Base-by-base conservation (phyloP, 1,140 invertebrate species). In the Leptinotarsa defecta region DNA sequence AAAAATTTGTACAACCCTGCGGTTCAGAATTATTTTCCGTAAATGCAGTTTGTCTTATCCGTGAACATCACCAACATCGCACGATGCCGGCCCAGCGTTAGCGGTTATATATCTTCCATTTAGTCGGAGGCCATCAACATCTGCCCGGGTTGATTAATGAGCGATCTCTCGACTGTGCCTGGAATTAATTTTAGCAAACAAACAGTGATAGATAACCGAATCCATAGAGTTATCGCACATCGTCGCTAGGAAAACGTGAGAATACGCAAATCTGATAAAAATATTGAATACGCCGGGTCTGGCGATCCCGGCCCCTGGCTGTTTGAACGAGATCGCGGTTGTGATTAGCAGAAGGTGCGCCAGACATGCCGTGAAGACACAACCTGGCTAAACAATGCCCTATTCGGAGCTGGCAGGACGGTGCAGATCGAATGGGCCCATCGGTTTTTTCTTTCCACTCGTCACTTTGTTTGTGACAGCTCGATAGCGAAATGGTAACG, bases 231-330 rank as follows among this genome's bases (percentile, higher is more conserved):
- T 73, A 73, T 73, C 76, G 78, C 80, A 67, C 76, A 79, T 81
- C 77, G 79, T 79, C 76, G 77, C 76, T 80, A 73, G 76, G 78
- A 80, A 74, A 83, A 83, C 81, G 81, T 83, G 81, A 83, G 81
- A 83, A 81, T 81, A 80, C 81, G 81, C 80, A 75, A 83, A 83
- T 83, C 81, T 83, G 81, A 83, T 83, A 83, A 81, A 83, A 81
- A 83, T 80, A 81, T 80, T 79, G 79, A 81, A 81, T 81, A 80
- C 81, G 76, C 75, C 75, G 73, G 61, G 74, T 76, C 79, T 71
- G 72, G 73, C 74, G 67, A 67, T 67, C 73, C 77, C 78, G 70
- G 68, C 79, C 75, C 76, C 67, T 72, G 77, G 73, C 78, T 79
- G 76, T 80, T 79, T 79, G 81, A 81, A 81, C 73, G 70, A 64